Base-by-base conservation (phyloP, 2,888 invertebrate species). In the Acanthococcus lagerstroemiae region DNA sequence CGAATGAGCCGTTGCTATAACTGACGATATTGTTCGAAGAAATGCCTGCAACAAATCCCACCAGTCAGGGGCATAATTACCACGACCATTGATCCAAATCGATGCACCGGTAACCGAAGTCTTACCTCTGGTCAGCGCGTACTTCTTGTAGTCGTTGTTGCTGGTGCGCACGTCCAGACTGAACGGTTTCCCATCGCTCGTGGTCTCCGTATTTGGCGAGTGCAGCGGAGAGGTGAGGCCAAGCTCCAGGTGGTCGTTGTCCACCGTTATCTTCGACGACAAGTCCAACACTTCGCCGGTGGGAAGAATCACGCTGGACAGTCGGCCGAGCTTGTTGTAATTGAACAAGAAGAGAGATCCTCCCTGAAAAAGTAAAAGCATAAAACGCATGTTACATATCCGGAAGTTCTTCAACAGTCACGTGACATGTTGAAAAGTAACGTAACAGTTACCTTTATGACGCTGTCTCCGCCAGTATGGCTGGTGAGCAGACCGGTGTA, bases 301-400 rank as follows among this genome's bases (percentile, higher is more conserved):
- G 25, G 95, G 93, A 75, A 93, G 81, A 69, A 91, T 88, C 63
- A 91, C 87, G 72, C 87, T 86, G 0, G 85, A 87, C 3, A 93
- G 86, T 52, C 95, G 82, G 2, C 95, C 95, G 69, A 91, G 82
- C 76, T 86, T 84, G 73, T 95, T 93, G 73, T 95, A 95, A 73
- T 89, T 87, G 77, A 95, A 95, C 72, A 93, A 88, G 70, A 87
- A 91, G 0, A 92, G 89, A 73, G 90, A 89, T 22, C 88, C 87
- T 69, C 88, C 88, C 86, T 86, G 74, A 60, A 72, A n/a, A 67
- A 44, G 6, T n/a, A 9, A 54, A 4, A 52, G 26, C 12, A n/a
- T n/a, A n/a, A n/a, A n/a, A n/a, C n/a, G n/a, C n/a, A n/a, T n/a
- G n/a, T n/a, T n/a, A n/a, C n/a, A n/a, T n/a, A n/a, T n/a, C n/a